Evolutionary conservation across 2,113 vertebrate genomes (phyloP).

Genomic region (Caloenas nicobarica): DNA sequence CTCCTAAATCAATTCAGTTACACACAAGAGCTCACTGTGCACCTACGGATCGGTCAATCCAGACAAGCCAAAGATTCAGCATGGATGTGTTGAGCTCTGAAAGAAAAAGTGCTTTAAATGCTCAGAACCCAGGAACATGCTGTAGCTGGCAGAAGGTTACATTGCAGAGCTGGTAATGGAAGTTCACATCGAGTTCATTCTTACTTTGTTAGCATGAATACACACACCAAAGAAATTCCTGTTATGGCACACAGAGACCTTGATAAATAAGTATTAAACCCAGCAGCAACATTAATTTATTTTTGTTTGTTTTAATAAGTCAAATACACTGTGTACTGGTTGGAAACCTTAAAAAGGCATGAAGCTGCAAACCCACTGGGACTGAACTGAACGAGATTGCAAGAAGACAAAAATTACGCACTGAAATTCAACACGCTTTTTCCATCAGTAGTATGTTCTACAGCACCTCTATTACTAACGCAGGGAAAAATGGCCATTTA

Average conservation of each 20-base stretch:
- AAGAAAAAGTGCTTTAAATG: too few species aligned
- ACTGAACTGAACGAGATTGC: neutral
- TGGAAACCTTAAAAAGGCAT: neutral
- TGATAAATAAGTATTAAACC: neutral
- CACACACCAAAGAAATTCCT: too few species aligned
- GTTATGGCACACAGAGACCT: neutral
- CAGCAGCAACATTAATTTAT: neutral
- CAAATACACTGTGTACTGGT: neutral
- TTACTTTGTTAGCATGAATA: too few species aligned
- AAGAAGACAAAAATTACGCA: neutral
- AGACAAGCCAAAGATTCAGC: too few species aligned
- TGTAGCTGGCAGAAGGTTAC: too few species aligned
- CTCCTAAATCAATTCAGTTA: too few species aligned
- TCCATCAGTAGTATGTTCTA: neutral
- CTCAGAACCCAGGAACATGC: too few species aligned
- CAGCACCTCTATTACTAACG: neutral
- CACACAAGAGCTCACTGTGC: too few species aligned
- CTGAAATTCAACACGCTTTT: neutral
- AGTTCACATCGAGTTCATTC: too few species aligned
- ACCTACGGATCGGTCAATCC: too few species aligned
- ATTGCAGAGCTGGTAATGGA: too few species aligned
- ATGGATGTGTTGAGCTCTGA: too few species aligned
- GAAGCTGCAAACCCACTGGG: neutral
- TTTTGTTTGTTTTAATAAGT: neutral
- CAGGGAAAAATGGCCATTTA: neutral